Evolutionary conservation across 2,113 vertebrate genomes (phyloP).

Genomic region (Nothoprocta pentlandii): DNA sequence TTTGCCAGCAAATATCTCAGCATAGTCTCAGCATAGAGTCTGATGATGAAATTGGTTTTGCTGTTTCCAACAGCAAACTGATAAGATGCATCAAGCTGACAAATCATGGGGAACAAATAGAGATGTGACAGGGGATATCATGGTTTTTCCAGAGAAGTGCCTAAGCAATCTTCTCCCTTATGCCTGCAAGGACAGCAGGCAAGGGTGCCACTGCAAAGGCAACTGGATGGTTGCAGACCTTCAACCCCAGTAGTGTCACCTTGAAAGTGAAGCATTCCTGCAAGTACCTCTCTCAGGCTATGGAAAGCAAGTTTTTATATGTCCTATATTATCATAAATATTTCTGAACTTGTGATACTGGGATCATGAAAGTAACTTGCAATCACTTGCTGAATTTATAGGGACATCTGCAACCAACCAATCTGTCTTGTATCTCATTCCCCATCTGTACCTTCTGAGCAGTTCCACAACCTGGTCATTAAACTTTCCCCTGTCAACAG

Average conservation of each 20-base stretch:
- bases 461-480: not conserved
- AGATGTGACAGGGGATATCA: not conserved
- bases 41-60: not conserved
- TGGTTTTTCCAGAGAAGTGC: not conserved
- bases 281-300: not conserved
- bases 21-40: not conserved
- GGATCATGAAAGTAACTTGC: conserved; percentile 20
- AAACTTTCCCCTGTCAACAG: not conserved
- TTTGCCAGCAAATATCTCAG: not conserved
- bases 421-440: conserved; percentile 36
- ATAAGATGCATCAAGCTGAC: not conserved
- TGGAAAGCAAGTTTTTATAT: conserved; percentile 31
- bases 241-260: not conserved
- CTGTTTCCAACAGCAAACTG: not conserved
- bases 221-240: not conserved
- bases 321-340: conserved; percentile 50
- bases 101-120: not conserved
- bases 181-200: rapidly evolving
- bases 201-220: not conserved
- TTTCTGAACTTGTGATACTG: conserved; percentile 24
- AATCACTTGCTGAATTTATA: conserved; percentile 35
- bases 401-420: conserved; percentile 35
- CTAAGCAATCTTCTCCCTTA: not conserved
- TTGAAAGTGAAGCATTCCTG: not conserved
- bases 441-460: conserved; percentile 32